Base-by-base conservation (phyloP, 2,113 vertebrate genomes). In the Echinops telfairi region DNA sequence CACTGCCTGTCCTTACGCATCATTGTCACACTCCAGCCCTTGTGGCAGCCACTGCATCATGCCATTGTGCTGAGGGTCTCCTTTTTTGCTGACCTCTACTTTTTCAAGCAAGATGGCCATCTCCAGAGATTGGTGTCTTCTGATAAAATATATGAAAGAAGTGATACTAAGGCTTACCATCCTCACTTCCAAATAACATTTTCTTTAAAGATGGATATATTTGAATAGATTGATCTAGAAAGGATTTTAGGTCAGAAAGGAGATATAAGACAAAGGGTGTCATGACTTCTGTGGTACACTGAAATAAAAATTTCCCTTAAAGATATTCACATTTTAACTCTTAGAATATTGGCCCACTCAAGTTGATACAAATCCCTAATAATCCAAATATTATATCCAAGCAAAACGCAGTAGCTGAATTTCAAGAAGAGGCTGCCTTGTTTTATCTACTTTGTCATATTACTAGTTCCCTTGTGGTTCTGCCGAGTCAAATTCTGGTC, bases 391-490 rank as follows among this genome's bases (percentile, higher is more conserved):
- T 40, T 40, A 7, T 7, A 40, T 40, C 40, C 40, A 76, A 73
- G n/a, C 2, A 31, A 23, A 75, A 23, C 3, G 22, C 11, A 43
- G 25, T 23, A 14, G 2, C 58, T 16, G 66, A 68, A 23, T 1
- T 62, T 12, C 15, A 58, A 0, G 1, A 33, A 23, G 4, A n/a
- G 29, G 4, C 38, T 10, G 40, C 40, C 40, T 40, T 22, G 0
- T 1, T 2, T 14, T 1, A 10, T 40, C 12, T 58, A 10, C 9
- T 31, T 23, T 8, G 10, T 36, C 9, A 20, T 2, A 0, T 1
- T 17, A 27, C 4, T 31, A 2, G 20, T 10, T 60, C 8, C 20
- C 31, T 81, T 23, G 76, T 7, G 9, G 29, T 15, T 14, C n/a
- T 58, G 2, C n/a, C 40, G 25, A 11, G 8, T 47, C 3, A 53